These are phyloP conservation scores for Colletes gigas DNA, from an alignment of 1,140 invertebrate genomes.

Conservation along the genomic window DNA sequence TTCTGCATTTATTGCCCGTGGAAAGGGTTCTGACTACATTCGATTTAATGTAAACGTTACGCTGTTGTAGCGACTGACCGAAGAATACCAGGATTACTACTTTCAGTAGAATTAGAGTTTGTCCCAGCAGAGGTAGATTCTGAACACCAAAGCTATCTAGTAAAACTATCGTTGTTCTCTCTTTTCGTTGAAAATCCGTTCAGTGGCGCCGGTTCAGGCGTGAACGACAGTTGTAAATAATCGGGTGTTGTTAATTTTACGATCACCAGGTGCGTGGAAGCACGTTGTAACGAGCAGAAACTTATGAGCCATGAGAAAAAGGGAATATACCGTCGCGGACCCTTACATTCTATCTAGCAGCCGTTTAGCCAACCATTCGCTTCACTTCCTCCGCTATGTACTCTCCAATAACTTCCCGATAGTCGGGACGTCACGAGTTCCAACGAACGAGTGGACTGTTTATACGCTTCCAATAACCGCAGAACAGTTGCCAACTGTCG, in stretches of 20 bases:
- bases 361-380: constrained; percentile 57
- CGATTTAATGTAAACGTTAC: no score
- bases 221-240: constrained; percentile 22
- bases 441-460: constrained; percentile 56
- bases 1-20: constrained; percentile 14
- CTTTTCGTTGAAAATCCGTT: no score
- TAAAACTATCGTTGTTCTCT: no score
- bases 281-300: constrained; percentile 24
- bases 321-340: not conserved
- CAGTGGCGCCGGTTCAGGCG: not conserved
- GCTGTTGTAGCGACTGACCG: no score
- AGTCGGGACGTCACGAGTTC: constrained; percentile 56
- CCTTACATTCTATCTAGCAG: constrained; percentile 36
- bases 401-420: constrained; percentile 56
- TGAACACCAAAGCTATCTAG: no score
- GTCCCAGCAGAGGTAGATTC: no score
- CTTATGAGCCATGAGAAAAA: constrained; percentile 7
- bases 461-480: constrained; percentile 66
- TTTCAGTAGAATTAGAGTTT: no score
- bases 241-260: constrained; percentile 26
- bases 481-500: constrained; percentile 74
- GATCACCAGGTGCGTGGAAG: constrained; percentile 29
- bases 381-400: constrained; percentile 21
- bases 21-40: no score
- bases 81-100: no score